Evolutionary conservation across 2,113 vertebrate genomes (phyloP), one percentile per base, ranked within the genome.

Genomic region (Dinomys branickii): DNA sequence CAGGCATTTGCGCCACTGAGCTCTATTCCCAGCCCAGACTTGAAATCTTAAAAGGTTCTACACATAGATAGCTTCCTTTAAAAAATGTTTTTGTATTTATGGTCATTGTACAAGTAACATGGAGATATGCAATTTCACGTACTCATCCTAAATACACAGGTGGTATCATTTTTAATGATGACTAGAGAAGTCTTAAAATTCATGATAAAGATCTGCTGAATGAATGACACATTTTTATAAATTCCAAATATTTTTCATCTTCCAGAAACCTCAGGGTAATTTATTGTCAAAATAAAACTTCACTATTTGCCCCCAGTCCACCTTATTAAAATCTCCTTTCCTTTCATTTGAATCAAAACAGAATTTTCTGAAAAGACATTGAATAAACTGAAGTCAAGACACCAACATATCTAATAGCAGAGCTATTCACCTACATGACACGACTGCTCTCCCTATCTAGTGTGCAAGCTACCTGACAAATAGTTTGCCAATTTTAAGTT

Each of bases 231-330:
- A 22, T 58, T 67, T 52, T 94, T 75, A 83, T 1, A 85, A 3
- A 58, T 47, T 26, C 41, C 56, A 91, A 73, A 12, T 88, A 84
- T 77, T 96, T 94, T 85, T 56, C 90, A 65, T 30, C 26, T 96
- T 90, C 47, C 50, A 35, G 59, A 91, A 94, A 95, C 12, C 69
- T 69, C 59, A 91, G 26, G 81, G 24, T 73, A 78, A 91, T 61
- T 91, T 91, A 91, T 81, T 93, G 61, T 94, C 44, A 71, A 71
- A 97, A 92, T 56, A 89, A 95, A 93, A 81, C 9, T 20, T 65
- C 75, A 93, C 77, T 56, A 54, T 13, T 10, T 81, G 56, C 20
- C 30, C 84, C 52, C 7, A 69, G 19, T 85, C 20, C 11, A 75
- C 41, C 35, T 82, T 71, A 38, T 61, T 87, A 73, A 87, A 82